Evolutionary conservation across 2,113 vertebrate species (phyloP).

Genomic region (Hoplias malabaricus): DNA sequence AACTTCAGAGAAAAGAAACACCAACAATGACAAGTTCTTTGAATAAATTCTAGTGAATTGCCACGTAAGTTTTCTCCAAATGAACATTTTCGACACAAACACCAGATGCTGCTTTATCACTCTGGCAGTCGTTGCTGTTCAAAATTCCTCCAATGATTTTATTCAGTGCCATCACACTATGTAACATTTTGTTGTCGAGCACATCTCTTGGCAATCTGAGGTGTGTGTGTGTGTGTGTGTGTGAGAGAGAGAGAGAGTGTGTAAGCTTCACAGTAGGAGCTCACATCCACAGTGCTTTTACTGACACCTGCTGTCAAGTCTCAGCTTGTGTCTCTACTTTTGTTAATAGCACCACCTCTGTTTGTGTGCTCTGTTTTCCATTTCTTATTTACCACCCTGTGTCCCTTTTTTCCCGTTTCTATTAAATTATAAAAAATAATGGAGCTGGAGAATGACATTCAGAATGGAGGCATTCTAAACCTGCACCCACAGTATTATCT

Average conservation of each 20-base stretch:
- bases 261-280: conserved; percentile 5
- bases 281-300: conserved; percentile 29
- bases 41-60: background rate
- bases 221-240: conserved; percentile 2
- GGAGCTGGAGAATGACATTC: background rate
- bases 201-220: background rate
- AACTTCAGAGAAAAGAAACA: background rate
- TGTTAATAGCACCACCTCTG: background rate
- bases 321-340: background rate
- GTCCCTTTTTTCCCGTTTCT: background rate
- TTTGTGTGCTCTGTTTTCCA: background rate
- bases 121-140: background rate
- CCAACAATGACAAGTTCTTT: background rate
- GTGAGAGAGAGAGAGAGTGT: conserved; percentile 8
- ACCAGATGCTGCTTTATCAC: background rate
- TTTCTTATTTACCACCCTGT: background rate
- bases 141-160: background rate
- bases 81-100: background rate
- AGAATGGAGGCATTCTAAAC: background rate
- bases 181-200: background rate
- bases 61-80: background rate
- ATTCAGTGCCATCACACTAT: conserved; percentile 17
- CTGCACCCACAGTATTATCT: background rate
- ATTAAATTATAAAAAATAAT: background rate
- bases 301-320: conserved; percentile 50